phyloP scores from a whole-genome alignment of 2,888 invertebrate genomes.

The Caprella mutica region DNA sequence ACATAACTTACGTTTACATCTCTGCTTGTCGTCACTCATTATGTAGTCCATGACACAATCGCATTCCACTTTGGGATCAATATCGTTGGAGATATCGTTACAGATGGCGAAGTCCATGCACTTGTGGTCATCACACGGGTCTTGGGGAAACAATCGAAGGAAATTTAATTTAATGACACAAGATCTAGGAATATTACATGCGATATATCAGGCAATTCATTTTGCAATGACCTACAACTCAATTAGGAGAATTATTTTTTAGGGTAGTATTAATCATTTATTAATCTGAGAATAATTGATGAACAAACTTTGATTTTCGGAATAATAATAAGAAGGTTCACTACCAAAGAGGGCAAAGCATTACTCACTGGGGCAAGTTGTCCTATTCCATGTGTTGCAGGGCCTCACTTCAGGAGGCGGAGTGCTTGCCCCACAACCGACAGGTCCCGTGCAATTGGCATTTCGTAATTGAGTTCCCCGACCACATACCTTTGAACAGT shows the following conservation, averaged over 20 bases:
- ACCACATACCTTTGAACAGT: slow-evolving; percentile 35
- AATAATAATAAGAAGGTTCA: too few species aligned
- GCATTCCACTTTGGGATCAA: slow-evolving; percentile 34
- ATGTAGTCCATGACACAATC: slow-evolving; percentile 36
- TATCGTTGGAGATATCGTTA: slow-evolving; percentile 34
- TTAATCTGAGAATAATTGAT: too few species aligned
- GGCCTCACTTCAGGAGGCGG: too few species aligned
- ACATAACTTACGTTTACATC: slow-evolving; percentile 25
- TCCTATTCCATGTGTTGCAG: slow-evolving; percentile 36
- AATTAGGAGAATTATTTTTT: too few species aligned
- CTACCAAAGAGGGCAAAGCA: slow-evolving; percentile 11
- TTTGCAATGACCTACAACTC: too few species aligned
- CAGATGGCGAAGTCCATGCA: slow-evolving; percentile 36
- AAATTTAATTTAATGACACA: background rate
- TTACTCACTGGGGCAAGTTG: slow-evolving; percentile 29
- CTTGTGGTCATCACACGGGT: slow-evolving; percentile 31
- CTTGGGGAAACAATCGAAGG: slow-evolving; percentile 17
- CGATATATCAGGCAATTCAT: too few species aligned
- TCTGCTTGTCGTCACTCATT: slow-evolving; percentile 27
- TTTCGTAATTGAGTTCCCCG: slow-evolving; percentile 28
- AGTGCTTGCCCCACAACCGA: background rate
- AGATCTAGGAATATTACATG: background rate
- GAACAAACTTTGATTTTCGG: too few species aligned
- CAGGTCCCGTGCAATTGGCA: slow-evolving; percentile 8
- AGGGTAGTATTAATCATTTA: too few species aligned